Conservation (phyloP, 1,140 invertebrate species). For the Ctenoplectra terminalis region DNA sequence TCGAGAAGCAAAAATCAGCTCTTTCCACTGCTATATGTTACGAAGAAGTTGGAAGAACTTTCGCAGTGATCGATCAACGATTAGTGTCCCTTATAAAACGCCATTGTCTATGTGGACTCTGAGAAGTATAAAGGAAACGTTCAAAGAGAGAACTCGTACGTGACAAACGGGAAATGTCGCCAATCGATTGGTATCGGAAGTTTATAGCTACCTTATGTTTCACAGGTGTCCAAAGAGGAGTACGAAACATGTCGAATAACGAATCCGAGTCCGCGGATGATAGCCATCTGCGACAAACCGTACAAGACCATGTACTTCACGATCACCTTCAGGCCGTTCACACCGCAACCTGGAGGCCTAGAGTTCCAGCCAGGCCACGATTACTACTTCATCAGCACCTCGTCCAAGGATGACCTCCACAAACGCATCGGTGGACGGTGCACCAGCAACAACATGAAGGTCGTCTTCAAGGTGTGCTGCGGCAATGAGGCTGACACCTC, state of each 20-base stretch:
- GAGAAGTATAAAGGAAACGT: not conserved
- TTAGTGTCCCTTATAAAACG: constrained; percentile 31
- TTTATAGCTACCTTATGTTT: constrained; percentile 48
- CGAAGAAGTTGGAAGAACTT: not conserved
- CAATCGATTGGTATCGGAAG: constrained; percentile 34
- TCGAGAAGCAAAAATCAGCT: constrained; percentile 7
- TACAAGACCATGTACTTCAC: constrained; percentile 97
- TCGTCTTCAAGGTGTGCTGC: constrained; percentile 97
- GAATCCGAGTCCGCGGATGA: constrained; percentile 95
- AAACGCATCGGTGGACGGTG: constrained; percentile 95
- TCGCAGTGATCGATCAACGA: constrained; percentile 52
- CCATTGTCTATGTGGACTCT: not conserved
- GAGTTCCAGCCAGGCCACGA: constrained; percentile 97
- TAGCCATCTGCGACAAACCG: constrained; percentile 97
- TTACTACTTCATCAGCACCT: constrained; percentile 98
- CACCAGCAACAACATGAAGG: constrained; percentile 96
- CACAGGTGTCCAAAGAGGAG: constrained; percentile 94
- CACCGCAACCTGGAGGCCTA: constrained; percentile 95
- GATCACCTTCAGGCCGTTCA: constrained; percentile 97
- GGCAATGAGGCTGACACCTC: constrained; percentile 82
- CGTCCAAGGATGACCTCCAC: constrained; percentile 95
- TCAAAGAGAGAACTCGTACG: not conserved
- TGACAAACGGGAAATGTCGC: constrained; percentile 20
- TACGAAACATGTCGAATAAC: constrained; percentile 98
- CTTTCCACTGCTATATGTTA: not conserved